Evolutionary conservation across 2,113 vertebrate species (phyloP).

Genomic region (Camelus dromedarius): DNA sequence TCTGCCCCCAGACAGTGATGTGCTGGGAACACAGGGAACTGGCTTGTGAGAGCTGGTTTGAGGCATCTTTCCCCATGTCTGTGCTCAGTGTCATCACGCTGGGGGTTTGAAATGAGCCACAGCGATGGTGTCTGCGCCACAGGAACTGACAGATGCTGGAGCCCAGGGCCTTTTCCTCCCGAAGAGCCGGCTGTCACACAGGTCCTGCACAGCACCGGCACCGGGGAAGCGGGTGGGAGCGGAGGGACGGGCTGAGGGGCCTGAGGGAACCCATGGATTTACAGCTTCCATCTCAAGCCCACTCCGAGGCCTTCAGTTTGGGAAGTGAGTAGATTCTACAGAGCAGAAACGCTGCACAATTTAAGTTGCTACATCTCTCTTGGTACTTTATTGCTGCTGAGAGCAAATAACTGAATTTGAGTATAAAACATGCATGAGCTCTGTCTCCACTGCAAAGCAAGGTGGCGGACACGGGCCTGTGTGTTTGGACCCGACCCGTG

Average conservation of each 20-base stretch:
- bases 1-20: too few species aligned
- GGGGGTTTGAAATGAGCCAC: neutral
- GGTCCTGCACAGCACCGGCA: neutral
- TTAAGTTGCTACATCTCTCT: neutral
- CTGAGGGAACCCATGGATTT: fast-evolving
- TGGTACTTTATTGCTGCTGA: neutral
- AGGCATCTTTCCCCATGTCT: neutral
- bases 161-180: neutral
- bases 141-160: too few species aligned
- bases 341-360: neutral
- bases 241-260: neutral
- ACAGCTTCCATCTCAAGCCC: neutral
- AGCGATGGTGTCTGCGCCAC: fast-evolving
- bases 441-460: neutral
- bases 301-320: neutral
- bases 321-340: neutral
- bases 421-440: too few species aligned
- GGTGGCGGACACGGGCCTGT: too few species aligned
- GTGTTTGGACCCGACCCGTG: too few species aligned
- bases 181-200: neutral
- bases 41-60: neutral
- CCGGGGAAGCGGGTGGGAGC: neutral
- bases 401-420: neutral
- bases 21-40: neutral
- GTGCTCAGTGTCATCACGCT: neutral